Base-by-base conservation (phyloP, 1,140 invertebrate genomes). In the Zaprionus taronus region DNA sequence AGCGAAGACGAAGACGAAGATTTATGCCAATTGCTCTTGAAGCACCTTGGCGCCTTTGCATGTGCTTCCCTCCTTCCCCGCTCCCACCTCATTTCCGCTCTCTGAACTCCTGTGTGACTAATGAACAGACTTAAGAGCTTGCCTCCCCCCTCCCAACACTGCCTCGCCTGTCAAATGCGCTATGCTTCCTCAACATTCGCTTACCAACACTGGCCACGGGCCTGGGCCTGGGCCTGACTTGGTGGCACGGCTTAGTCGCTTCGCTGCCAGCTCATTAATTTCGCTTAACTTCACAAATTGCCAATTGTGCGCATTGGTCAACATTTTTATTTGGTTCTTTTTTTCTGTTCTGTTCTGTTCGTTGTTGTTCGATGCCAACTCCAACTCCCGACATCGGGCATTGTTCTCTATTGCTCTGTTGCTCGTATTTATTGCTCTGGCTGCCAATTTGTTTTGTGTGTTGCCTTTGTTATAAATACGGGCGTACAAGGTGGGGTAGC, bases 221-320 rank as follows among this genome's bases (percentile, higher is more conserved):
- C 38, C 24, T 0, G 38, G n/a, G n/a, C n/a, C n/a, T n/a, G n/a
- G n/a, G 41, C n/a, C 38, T 41, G 38, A 41, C 14, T 65, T 36
- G 15, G 28, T 22, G 36, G 56, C 64, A 9, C 41, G 38, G 38
- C 65, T 67, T 58, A 58, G 65, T 22, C 65, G 17, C 49, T 17
- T 67, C 36, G 24, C 65, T 58, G 65, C 26, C 24, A n/a, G 79
- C 85, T 89, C 84, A 89, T 89, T 89, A 89, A 89, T 89, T 89
- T 90, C 85, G 84, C 84, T 89, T 90, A 89, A 90, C 84, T 89
- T 89, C 84, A 89, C 84, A 89, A 89, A 89, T 89, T 89, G 84
- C 84, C 84, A 89, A 89, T 89, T 89, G 84, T 89, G 84, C 85
- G 79, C 84, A 89, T 89, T 89, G 84, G 84, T 90, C 84, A 90